Conservation (phyloP, 1,140 invertebrate genomes). For the Cepaea nemoralis region DNA sequence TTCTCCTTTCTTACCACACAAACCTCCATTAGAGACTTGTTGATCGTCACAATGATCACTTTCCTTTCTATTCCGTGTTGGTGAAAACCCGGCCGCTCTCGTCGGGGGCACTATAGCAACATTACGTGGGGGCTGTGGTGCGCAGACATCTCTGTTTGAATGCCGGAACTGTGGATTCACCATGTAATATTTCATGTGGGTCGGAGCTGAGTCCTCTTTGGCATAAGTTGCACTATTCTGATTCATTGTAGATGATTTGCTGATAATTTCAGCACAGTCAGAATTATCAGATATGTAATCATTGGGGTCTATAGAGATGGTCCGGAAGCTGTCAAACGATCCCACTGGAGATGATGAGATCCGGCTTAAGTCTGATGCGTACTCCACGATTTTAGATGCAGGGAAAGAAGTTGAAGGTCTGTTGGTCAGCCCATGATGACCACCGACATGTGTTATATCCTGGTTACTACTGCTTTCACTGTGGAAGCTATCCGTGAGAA, state of each 20-base stretch:
- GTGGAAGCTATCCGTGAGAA: constrained; percentile 69
- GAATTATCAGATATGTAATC: constrained; percentile 22
- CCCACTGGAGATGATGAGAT: constrained; percentile 24
- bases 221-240: constrained; percentile 25
- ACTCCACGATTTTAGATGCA: constrained; percentile 41
- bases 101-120: constrained; percentile 31
- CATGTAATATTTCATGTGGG: constrained; percentile 64
- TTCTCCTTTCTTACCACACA: constrained; percentile 50
- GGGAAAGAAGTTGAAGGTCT: constrained; percentile 57
- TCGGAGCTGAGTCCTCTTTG: constrained; percentile 21
- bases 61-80: constrained; percentile 79
- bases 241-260: constrained; percentile 8
- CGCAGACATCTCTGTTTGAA: constrained; percentile 23
- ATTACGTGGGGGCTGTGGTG: constrained; percentile 29
- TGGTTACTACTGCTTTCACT: constrained; percentile 60
- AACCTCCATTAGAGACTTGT: background rate
- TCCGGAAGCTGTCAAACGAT: constrained; percentile 36
- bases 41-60: constrained; percentile 30
- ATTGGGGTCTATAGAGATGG: constrained; percentile 24
- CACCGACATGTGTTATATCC: constrained; percentile 41
- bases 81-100: constrained; percentile 72
- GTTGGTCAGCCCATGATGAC: constrained; percentile 43
- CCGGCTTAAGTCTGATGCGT: constrained; percentile 2
- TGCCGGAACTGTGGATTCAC: constrained; percentile 56
- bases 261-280: background rate